phyloP scores from a whole-genome alignment of 2,888 invertebrate genomes.

The Dione vanillae region DNA sequence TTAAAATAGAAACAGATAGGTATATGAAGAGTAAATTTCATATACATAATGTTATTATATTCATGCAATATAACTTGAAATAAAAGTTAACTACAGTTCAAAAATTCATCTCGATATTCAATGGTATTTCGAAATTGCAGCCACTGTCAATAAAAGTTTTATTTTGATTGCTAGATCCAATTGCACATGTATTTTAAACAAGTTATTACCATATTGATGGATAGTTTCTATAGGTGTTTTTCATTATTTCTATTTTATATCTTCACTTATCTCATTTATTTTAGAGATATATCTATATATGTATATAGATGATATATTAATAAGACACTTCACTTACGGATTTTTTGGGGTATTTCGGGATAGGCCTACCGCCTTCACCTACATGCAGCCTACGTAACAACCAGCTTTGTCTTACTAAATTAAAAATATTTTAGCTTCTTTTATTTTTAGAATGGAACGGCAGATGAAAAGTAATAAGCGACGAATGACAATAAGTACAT shows the following conservation, averaged over 20 bases:
- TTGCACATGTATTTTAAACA: slow-evolving; percentile 15
- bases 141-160: slow-evolving; percentile 24
- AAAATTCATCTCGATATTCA: slow-evolving; percentile 25
- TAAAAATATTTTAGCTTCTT: no score
- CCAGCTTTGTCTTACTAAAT: no score
- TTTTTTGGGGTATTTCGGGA: no score
- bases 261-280: no score
- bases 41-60: slow-evolving; percentile 5
- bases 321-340: no score
- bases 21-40: not conserved
- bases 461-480: no score
- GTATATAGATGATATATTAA: no score
- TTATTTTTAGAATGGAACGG: no score
- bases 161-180: slow-evolving; percentile 25
- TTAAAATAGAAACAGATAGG: not conserved
- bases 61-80: slow-evolving; percentile 19
- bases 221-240: not conserved
- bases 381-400: no score
- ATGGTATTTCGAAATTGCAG: slow-evolving; percentile 23
- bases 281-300: no score
- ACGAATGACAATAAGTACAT: no score
- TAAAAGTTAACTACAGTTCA: slow-evolving; percentile 25
- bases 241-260: not conserved
- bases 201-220: not conserved
- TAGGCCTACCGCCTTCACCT: no score